phyloP scores from a whole-genome alignment of 2,113 vertebrate genomes.

The Lamprotornis superbus region DNA sequence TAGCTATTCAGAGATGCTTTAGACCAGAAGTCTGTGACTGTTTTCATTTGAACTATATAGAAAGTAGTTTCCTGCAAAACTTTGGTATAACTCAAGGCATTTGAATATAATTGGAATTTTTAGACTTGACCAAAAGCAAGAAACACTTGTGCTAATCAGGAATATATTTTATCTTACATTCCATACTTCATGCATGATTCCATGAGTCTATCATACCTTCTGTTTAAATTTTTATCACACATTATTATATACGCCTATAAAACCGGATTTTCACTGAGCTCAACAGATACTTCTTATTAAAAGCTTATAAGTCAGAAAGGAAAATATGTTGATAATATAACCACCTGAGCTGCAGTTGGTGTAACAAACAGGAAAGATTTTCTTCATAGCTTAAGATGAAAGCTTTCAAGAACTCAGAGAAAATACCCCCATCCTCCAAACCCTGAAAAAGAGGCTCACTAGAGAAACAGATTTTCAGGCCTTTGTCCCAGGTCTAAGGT shows the following conservation, averaged over 20 bases:
- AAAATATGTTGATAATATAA: neutral
- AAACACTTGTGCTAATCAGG: neutral
- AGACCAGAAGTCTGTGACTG: neutral
- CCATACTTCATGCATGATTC: neutral
- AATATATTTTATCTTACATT: neutral
- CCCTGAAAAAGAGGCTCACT: neutral
- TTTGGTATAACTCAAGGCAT: neutral
- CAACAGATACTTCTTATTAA: neutral
- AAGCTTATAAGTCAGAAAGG: neutral
- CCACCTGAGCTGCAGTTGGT: neutral
- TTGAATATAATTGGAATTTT: neutral
- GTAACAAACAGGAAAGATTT: neutral
- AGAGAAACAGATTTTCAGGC: neutral
- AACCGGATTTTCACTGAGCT: neutral
- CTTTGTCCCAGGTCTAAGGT: neutral
- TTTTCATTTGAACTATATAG: neutral
- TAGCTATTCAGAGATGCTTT: neutral
- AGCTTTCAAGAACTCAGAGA: neutral
- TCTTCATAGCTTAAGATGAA: neutral
- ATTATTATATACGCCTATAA: neutral
- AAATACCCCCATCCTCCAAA: neutral
- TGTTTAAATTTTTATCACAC: neutral
- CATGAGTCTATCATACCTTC: neutral
- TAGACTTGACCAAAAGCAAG: neutral
- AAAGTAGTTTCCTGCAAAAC: neutral